phyloP scores from a whole-genome alignment of 1,140 invertebrate species.

The Lordiphosa collinella region DNA sequence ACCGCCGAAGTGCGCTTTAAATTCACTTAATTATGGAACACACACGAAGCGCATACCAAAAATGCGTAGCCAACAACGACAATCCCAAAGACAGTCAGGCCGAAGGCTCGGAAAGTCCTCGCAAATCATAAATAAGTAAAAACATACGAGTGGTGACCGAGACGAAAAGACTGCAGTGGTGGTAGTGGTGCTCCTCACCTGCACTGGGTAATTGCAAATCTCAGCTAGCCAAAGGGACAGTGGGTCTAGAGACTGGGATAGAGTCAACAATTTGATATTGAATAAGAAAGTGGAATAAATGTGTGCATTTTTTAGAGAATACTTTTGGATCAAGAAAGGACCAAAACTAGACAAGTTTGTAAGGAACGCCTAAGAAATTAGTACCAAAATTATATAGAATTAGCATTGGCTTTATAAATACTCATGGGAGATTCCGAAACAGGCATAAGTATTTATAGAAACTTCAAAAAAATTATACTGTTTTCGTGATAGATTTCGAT shows the following conservation, averaged over 20 bases:
- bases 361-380: no score
- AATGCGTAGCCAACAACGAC: slow-evolving; percentile 28
- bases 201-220: slow-evolving; percentile 63
- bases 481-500: no score
- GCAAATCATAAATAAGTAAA: slow-evolving; percentile 73
- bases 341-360: no score
- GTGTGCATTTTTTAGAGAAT: no score
- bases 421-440: no score
- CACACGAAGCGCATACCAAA: slow-evolving; percentile 70
- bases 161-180: slow-evolving; percentile 16
- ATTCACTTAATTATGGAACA: slow-evolving; percentile 78
- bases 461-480: no score
- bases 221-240: slow-evolving; percentile 34
- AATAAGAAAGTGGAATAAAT: no score
- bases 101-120: slow-evolving; percentile 59
- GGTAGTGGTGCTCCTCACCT: slow-evolving; percentile 36
- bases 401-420: no score
- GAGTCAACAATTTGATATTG: not conserved
- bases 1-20: slow-evolving; percentile 65
- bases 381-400: no score
- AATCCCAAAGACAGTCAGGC: slow-evolving; percentile 13
- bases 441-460: no score
- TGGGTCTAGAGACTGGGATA: slow-evolving; percentile 11
- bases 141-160: slow-evolving; percentile 22
- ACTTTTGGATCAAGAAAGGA: no score